Base-by-base conservation (phyloP, 2,113 vertebrate species). In the Tympanuchus pallidicinctus region DNA sequence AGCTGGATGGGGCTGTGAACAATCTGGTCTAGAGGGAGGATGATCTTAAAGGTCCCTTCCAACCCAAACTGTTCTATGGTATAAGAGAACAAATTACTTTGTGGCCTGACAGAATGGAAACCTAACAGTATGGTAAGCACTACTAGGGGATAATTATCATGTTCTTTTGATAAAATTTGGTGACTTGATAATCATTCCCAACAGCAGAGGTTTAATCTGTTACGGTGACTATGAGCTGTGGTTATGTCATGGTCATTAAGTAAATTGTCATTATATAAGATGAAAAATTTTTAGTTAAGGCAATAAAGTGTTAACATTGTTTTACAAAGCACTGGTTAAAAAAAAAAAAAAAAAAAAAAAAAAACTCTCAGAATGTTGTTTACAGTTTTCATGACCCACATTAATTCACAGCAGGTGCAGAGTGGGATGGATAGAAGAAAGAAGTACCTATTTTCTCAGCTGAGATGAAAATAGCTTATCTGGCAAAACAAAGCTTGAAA, bases 401-500 rank as follows among this genome's bases (percentile, higher is more conserved):
- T 52, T n/a, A 90, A 81, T 86, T 84, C 88, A 75, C 95, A 96
- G 93, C 95, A 96, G 95, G 96, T 96, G 95, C 88, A 90, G 83
- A 95, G 95, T 95, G 88, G 93, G 95, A 79, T 94, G 96, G 13
- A 50, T 78, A 72, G 83, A 80, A 61, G 61, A 95, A 95, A 92
- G 69, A 65, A 93, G 73, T 94, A 96, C 93, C 96, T 96, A 76
- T 94, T 96, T 96, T 96, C 13, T 38, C 92, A 96, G 95, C 90
- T 93, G 90, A 92, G 88, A 94, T 81, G 52, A 81, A 96, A 95
- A 96, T 96, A 95, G 77, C 70, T 89, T 90, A 93, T 95, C 83
- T 90, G 47, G 83, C 86, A 96, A 95, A 94, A 96, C 86, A 94
- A 93, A 95, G 86, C 96, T 84, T 90, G 92, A 90, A 95, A 96